These are phyloP conservation scores for Monodelphis domestica DNA, from an alignment of 2,797 vertebrate genomes.

Conservation along the genomic window DNA sequence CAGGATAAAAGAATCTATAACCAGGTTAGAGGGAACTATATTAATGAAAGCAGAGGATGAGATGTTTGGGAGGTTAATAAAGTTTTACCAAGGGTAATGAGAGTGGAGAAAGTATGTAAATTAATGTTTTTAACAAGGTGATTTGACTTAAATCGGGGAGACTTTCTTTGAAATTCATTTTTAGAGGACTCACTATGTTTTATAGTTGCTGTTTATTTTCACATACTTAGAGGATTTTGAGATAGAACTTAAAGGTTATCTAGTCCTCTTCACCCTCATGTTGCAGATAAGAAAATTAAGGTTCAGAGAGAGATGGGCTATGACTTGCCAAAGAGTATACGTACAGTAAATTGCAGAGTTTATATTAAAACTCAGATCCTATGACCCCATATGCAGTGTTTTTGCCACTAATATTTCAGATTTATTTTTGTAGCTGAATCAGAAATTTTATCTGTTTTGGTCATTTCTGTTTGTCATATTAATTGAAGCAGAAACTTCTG, in stretches of 20 bases:
- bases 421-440: neutral
- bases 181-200: neutral
- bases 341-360: neutral
- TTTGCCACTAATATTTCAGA: neutral
- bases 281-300: neutral
- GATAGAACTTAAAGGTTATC: neutral
- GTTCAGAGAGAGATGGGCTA: neutral
- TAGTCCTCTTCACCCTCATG: neutral
- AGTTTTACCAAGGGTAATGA: neutral
- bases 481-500: neutral
- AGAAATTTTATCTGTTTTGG: neutral
- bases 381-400: neutral
- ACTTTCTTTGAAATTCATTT: neutral
- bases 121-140: slow-evolving; percentile 2
- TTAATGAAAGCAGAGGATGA: neutral
- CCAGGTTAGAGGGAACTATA: neutral
- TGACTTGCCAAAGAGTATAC: neutral
- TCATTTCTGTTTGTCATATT: neutral
- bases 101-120: neutral
- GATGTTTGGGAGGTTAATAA: neutral
- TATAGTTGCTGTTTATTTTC: neutral
- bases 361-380: slow-evolving; percentile 3
- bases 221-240: neutral
- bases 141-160: slow-evolving; percentile 3
- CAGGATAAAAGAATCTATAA: neutral